phyloP scores from a whole-genome alignment of 2,113 vertebrate genomes.

The Plestiodon gilberti region DNA sequence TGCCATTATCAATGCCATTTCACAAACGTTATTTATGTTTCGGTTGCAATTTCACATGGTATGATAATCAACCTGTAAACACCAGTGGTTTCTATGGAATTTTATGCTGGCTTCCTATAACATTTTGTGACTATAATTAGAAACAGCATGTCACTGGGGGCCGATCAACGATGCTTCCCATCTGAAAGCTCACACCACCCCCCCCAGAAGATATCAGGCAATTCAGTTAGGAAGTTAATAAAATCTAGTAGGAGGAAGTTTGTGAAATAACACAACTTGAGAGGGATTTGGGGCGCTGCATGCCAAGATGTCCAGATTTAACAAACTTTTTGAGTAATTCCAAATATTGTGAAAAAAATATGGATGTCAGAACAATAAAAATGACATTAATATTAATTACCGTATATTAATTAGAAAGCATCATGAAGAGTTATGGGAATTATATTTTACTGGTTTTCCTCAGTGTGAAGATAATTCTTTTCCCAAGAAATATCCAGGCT shows the following conservation, averaged over 20 bases:
- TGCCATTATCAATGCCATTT: conserved; percentile 64
- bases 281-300: not conserved
- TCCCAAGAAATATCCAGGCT: too few species aligned
- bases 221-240: conserved; percentile 6
- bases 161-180: conserved; percentile 54
- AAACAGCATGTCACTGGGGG: conserved; percentile 58
- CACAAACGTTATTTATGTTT: conserved; percentile 62
- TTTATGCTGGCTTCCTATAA: conserved; percentile 58
- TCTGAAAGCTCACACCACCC: not conserved
- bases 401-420: not conserved
- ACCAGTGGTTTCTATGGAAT: conserved; percentile 53
- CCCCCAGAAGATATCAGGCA: not conserved
- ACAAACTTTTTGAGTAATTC: not conserved
- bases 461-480: too few species aligned
- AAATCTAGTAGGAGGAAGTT: not conserved
- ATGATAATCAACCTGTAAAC: conserved; percentile 63
- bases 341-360: not conserved
- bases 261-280: not conserved
- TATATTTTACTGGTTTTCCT: too few species aligned
- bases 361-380: not conserved
- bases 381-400: not conserved
- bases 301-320: not conserved
- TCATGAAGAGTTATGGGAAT: not conserved
- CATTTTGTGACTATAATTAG: conserved; percentile 66
- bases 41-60: conserved; percentile 27